Evolutionary conservation across 2,797 vertebrate species (phyloP).

Genomic region (Tenualosa thibaudeaui): DNA sequence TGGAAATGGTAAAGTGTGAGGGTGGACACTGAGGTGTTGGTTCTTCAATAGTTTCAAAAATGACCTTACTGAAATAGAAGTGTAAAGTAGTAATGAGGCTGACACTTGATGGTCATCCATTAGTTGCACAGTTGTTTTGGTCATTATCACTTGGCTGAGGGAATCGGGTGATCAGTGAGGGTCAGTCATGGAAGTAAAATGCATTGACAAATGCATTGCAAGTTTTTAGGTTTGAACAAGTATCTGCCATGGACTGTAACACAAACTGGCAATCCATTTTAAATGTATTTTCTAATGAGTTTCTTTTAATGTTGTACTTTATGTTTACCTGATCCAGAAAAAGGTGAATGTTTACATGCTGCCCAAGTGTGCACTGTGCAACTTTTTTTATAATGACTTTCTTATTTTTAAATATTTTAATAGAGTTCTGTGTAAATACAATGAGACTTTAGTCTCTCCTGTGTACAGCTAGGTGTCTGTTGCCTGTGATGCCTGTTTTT

Average conservation of each 20-base stretch:
- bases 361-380: slow-evolving; percentile 58
- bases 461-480: slow-evolving; percentile 70
- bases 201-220: not conserved
- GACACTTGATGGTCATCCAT: not conserved
- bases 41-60: not conserved
- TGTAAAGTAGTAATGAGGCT: not conserved
- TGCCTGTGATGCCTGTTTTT: slow-evolving; percentile 65
- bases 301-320: slow-evolving; percentile 57
- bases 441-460: slow-evolving; percentile 54
- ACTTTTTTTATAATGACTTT: slow-evolving; percentile 54
- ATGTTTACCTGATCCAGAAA: slow-evolving; percentile 59
- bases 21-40: not conserved
- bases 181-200: not conserved
- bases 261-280: not conserved
- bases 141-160: not conserved
- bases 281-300: slow-evolving; percentile 18
- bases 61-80: too few species aligned
- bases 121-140: not conserved
- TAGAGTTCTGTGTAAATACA: slow-evolving; percentile 65
- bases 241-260: not conserved
- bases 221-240: not conserved
- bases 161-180: not conserved
- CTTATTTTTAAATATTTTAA: slow-evolving; percentile 60
- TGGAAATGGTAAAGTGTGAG: not conserved
- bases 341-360: slow-evolving; percentile 72